Base-by-base conservation (phyloP, 2,888 invertebrate genomes). In the Axea sp. region DNA sequence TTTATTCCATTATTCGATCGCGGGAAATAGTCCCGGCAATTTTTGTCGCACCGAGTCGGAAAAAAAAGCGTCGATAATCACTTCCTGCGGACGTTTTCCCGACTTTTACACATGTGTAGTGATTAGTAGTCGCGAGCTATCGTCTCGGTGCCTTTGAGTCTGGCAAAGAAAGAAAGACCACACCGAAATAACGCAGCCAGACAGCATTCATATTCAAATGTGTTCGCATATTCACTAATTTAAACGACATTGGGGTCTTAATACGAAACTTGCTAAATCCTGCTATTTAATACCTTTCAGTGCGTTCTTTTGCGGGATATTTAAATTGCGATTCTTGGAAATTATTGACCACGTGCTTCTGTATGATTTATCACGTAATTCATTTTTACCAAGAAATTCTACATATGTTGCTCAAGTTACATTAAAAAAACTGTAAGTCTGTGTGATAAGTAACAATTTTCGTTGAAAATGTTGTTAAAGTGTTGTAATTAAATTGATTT, bases 161-260 rank as follows among this genome's bases (percentile, higher is more conserved):
- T 30, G 9, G 19, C 24, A 3, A 31, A 2, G 1, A 28, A 69
- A 69, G 43, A 45, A 60, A 43, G 30, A 26, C 15, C 11, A 31
- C 26, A 3, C 11, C 39, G 12, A 33, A 51, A 51, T 30, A 8
- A 35, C 24, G 14, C 39, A 9, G 14, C 35, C 60, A 45, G 35
- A 60, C 39, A 7, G 22, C 60, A 60, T 69, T 69, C 59, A 60
- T 60, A 69, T 69, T 69, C 53, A 69, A 69, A 60, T 69, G 30
- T 60, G 30, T 69, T 30, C 45, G 45, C 49, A 69, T 69, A 60
- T 69, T 60, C 45, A 22, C 69, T 69, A 69, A 69, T 60, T 53
- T 53, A 43, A 53, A 69, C 45, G 60, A 53, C 69, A 59, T 68
- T 37, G 47, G 28, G 30, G 55, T 28, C 31, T 65, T 55, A 55